Base-by-base conservation (phyloP, 2,113 vertebrate species). In the Gymnarchus niloticus region DNA sequence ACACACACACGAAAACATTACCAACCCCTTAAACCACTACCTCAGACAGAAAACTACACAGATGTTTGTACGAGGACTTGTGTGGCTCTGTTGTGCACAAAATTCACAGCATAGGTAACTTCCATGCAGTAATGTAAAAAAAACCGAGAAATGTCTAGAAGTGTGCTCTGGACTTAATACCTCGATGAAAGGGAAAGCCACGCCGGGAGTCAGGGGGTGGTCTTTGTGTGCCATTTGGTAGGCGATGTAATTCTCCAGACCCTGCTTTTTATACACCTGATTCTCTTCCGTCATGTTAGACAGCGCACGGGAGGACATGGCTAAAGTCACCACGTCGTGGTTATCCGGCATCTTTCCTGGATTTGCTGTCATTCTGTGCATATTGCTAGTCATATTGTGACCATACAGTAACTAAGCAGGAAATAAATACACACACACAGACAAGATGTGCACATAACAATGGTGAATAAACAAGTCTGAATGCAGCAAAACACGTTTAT, bases 121-220 rank as follows among this genome's bases (percentile, higher is more conserved):
- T 54, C 6, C 57, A 6, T 44, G 69, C 46, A 81, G 23, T 5
- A 1, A 28, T 8, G 6, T 25, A 21, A 28, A 52, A 46, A 17
- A n/a, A 52, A 73, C 65, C n/a, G 51, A 9, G 51, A 12, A 52
- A 52, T 52, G 51, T 10, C n/a, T 52, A 17, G 10, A 81, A 25
- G 8, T 8, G 78, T 12, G 48, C 7, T 28, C 10, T 9, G 25
- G 46, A 81, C n/a, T 6, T 25, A n/a, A 49, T 44, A 98, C 98
- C 97, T 97, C 97, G 33, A 98, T 96, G 1, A 99, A 98, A n/a
- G 94, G 94, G 88, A 98, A 99, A 0, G 97, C 96, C 0, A 95
- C 92, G 2, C 98, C 97, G 0, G 96, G 96, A 10, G 91, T 93
- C 56, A 99, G 93, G 0, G 96, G 94, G 83, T 96, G 92, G 0